Conservation (phyloP, 2,113 vertebrate species). For the Ciconia stormi region DNA sequence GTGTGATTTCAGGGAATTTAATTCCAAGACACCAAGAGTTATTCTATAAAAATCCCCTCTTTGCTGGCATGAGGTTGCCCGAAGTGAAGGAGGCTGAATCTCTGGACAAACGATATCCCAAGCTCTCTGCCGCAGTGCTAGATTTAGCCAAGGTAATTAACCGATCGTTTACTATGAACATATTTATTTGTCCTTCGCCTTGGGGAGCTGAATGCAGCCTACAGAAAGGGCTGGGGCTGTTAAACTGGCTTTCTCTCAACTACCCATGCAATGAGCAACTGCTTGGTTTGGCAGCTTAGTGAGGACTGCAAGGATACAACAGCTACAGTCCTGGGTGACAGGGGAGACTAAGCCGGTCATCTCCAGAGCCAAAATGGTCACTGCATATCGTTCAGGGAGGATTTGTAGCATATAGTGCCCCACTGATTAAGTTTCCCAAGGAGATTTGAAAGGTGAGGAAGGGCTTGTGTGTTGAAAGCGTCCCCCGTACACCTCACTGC, state of each 20-base stretch:
- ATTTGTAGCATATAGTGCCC: not conserved
- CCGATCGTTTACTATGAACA: accelerated
- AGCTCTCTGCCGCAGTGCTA: slow-evolving; percentile 65
- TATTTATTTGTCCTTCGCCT: not conserved
- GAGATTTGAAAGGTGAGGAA: not conserved
- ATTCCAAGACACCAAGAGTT: slow-evolving; percentile 86
- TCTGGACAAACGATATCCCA: slow-evolving; percentile 80
- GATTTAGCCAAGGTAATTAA: slow-evolving; percentile 81
- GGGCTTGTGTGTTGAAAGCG: not conserved
- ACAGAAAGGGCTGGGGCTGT: not conserved
- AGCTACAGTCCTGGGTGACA: not conserved
- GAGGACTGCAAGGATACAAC: not conserved
- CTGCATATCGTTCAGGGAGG: not conserved
- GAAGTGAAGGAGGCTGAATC: slow-evolving; percentile 72
- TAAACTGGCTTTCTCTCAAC: not conserved
- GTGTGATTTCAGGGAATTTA: slow-evolving; percentile 78
- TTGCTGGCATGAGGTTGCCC: slow-evolving; percentile 84
- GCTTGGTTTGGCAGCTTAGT: not conserved
- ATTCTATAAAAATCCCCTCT: slow-evolving; percentile 87
- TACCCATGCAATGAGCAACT: not conserved
- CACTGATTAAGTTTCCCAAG: not conserved
- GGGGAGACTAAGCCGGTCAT: not conserved
- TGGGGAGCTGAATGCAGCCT: not conserved
- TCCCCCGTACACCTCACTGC: not conserved
- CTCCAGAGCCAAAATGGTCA: not conserved